Conservation (phyloP, 1,140 invertebrate genomes). For the Scaptodrosophila lebanonensis region DNA sequence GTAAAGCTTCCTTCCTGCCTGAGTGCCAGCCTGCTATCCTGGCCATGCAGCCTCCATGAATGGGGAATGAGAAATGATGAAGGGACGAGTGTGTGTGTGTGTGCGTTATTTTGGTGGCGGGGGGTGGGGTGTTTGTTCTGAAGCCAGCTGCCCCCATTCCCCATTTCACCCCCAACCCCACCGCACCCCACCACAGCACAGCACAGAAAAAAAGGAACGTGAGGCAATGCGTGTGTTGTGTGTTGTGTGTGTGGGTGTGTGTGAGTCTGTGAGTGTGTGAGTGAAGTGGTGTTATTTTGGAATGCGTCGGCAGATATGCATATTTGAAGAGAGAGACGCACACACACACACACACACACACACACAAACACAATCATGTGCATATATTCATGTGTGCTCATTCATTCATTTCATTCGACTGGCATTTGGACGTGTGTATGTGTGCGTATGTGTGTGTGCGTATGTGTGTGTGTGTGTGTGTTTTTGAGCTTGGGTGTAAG, state of each 20-base stretch:
- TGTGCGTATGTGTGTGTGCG: too few species aligned
- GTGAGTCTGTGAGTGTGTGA: too few species aligned
- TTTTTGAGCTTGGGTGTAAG: conserved; percentile 20
- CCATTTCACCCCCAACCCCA: too few species aligned
- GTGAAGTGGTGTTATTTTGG: conserved; percentile 46
- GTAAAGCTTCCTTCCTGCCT: conserved; percentile 68
- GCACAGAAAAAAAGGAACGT: conserved; percentile 62
- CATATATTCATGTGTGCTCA: conserved; percentile 37
- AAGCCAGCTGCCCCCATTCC: too few species aligned
- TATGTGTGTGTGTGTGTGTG: conserved; percentile 5
- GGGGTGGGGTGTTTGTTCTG: too few species aligned
- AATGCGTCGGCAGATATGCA: conserved; percentile 69
- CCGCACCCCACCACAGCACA: too few species aligned
- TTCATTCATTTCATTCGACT: conserved; percentile 62
- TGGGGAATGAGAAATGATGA: too few species aligned
- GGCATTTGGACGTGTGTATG: neutral
- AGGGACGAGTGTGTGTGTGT: too few species aligned
- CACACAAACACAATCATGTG: conserved; percentile 3
- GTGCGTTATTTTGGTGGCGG: too few species aligned
- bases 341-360: conserved; percentile 12
- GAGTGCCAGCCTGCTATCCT: neutral
- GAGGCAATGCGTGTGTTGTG: conserved; percentile 58
- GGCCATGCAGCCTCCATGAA: too few species aligned
- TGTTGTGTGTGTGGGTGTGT: too few species aligned
- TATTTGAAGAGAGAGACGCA: conserved; percentile 39